Conservation (phyloP, 2,888 invertebrate genomes). For the Lepeophtheirus nordmannii region DNA sequence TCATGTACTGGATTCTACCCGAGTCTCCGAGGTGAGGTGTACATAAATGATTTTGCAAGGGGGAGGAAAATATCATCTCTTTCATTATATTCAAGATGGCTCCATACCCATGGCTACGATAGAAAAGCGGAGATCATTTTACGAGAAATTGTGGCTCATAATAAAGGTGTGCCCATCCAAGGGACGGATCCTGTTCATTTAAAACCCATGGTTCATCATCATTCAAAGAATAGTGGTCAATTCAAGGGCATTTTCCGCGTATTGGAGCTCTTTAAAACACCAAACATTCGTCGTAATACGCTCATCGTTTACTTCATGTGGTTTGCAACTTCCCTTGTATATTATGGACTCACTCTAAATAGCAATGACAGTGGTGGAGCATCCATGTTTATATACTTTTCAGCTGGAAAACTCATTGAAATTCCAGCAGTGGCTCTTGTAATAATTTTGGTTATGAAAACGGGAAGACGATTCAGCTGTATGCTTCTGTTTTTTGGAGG, state of each 20-base stretch:
- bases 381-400: slow-evolving; percentile 21
- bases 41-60: not conserved
- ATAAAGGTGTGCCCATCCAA: not conserved
- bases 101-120: slow-evolving; percentile 4
- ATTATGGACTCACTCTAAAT: slow-evolving; percentile 20
- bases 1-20: slow-evolving; percentile 12
- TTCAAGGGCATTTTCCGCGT: not conserved
- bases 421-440: not conserved
- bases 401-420: slow-evolving; percentile 6
- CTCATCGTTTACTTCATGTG: slow-evolving; percentile 18
- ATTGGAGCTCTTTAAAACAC: slow-evolving; percentile 7
- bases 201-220: not conserved
- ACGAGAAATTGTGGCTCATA: slow-evolving; percentile 6
- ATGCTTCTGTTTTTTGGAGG: slow-evolving; percentile 10
- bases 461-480: not conserved
- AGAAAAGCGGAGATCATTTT: slow-evolving; percentile 11
- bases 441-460: not conserved
- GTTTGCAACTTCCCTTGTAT: slow-evolving; percentile 17
- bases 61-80: not conserved
- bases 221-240: not conserved
- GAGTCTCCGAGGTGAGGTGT: slow-evolving; percentile 15
- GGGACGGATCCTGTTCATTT: not conserved
- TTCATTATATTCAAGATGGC: not conserved
- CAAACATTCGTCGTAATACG: slow-evolving; percentile 12
- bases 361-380: slow-evolving; percentile 12